Evolutionary conservation across 2,797 vertebrate genomes (phyloP), one percentile per base, ranked within the genome.

Genomic region (Intellagama lesueurii): DNA sequence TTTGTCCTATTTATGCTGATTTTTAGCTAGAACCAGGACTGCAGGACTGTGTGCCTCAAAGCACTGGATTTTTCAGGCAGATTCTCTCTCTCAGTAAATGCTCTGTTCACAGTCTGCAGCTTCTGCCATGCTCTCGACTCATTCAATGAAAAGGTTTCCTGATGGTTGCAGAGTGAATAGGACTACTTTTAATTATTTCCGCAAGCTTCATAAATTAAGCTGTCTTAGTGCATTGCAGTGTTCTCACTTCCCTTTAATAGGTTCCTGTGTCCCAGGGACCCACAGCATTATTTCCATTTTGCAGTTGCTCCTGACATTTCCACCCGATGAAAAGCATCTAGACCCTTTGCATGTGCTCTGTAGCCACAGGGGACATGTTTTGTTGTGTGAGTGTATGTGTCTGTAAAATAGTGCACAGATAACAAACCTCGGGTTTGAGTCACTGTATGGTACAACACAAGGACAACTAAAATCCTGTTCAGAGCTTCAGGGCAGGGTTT

Each of bases 161-260:
- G 92, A 91, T 79, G 76, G 49, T 80, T 86, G 90, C 88, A 91
- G 92, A 91, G 72, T 70, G 79, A 70, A 52, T 86, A 84, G 86
- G 52, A 86, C 89, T 94, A 88, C 30, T 94, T 95, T 77, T 77
- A 40, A 85, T 87, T 92, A 91, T 89, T 94, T 94, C 91, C 92
- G 32, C 81, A 94, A 86, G 70, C 82, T 93, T 93, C 77, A 91
- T 95, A 93, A 94, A 93, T 95, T 93, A 92, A 92, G 75, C 64
- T 92, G 87, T 87, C 77, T 88, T 93, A 88, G 91, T 87, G 69
- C 85, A 22, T 76, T 85, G 44, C 52, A 56, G 64, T 75, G 92
- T 81, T 91, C 44, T 92, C 40, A 85, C 69, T 81, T 22, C 88
- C 88, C 24, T 64, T 56, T 93, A 92, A 86, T 76, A 88, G 56